Evolutionary conservation across 2,797 vertebrate species (phyloP).

Genomic region (Hoplostethus atlanticus): DNA sequence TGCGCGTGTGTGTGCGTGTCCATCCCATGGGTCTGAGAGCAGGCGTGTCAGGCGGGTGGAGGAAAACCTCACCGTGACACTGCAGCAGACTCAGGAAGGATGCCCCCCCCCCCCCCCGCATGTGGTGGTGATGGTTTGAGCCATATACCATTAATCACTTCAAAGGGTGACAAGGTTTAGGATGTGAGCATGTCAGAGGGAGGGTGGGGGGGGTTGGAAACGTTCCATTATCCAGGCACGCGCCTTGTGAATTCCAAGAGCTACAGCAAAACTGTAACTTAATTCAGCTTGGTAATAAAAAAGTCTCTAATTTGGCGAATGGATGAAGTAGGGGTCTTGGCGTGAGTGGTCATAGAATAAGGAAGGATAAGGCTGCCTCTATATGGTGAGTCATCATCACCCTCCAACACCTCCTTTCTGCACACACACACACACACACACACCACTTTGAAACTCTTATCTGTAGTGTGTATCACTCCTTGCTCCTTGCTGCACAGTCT

Average conservation of each 20-base stretch:
- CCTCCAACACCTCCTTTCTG: background rate
- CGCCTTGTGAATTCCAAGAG: constrained; percentile 33
- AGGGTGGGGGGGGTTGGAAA: constrained; percentile 51
- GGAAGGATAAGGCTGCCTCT: background rate
- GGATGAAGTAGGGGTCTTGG: background rate
- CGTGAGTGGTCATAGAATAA: background rate
- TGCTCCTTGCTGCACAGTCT: constrained; percentile 28
- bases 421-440: background rate
- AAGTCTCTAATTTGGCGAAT: background rate
- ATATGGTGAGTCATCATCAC: background rate
- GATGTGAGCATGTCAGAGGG: constrained; percentile 58
- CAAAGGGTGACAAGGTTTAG: constrained; percentile 62
- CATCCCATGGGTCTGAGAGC: constrained; percentile 25
- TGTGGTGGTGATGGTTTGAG: constrained; percentile 56
- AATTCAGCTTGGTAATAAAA: background rate
- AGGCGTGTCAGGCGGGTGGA: constrained; percentile 52
- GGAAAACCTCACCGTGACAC: constrained; percentile 77
- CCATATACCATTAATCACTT: constrained; percentile 72
- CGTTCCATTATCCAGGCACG: constrained; percentile 57
- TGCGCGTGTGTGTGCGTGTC: background rate
- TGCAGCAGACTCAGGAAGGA: constrained; percentile 80
- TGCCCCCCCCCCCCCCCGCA: constrained; percentile 49
- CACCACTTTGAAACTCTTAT: constrained; percentile 26
- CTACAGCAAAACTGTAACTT: background rate
- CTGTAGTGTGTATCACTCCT: constrained; percentile 30